Evolutionary conservation across 2,797 vertebrate genomes (phyloP).

Genomic region (Pseudocheirus occidentalis): DNA sequence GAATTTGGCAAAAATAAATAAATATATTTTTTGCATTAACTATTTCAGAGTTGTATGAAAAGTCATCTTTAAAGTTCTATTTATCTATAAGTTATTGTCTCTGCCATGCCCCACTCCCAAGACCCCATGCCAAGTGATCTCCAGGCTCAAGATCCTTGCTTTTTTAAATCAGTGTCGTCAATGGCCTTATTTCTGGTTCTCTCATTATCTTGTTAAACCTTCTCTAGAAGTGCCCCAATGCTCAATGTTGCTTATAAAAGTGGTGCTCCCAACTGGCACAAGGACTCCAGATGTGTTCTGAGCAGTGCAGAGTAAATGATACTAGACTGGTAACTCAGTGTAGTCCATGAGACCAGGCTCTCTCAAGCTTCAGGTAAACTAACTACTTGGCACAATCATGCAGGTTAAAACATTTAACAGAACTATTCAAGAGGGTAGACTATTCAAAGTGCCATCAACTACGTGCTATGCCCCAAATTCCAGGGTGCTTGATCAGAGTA

Average conservation of each 20-base stretch:
- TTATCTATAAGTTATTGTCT: not conserved
- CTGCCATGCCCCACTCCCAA: not conserved
- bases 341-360: not conserved
- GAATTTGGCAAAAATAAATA: not conserved
- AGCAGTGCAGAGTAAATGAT: not conserved
- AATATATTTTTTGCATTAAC: too few species aligned
- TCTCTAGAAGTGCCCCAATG: not conserved
- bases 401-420: not conserved
- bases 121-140: not conserved
- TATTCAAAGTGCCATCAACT: not conserved
- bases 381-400: not conserved
- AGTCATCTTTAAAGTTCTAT: not conserved
- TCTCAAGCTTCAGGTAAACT: not conserved
- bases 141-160: not conserved
- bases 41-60: not conserved
- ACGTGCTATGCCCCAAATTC: not conserved
- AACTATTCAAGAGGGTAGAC: not conserved
- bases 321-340: not conserved
- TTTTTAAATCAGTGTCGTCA: not conserved
- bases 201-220: too few species aligned
- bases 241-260: not conserved
- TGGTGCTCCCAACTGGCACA: not conserved
- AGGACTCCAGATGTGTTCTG: not conserved
- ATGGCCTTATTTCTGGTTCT: not conserved
- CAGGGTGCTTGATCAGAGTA: not conserved